A percentile compares a stretch with the other conserved stretches of the same genome.
Conservation (phyloP, 2,797 vertebrate species). For the Sebastolobus alascanus region DNA sequence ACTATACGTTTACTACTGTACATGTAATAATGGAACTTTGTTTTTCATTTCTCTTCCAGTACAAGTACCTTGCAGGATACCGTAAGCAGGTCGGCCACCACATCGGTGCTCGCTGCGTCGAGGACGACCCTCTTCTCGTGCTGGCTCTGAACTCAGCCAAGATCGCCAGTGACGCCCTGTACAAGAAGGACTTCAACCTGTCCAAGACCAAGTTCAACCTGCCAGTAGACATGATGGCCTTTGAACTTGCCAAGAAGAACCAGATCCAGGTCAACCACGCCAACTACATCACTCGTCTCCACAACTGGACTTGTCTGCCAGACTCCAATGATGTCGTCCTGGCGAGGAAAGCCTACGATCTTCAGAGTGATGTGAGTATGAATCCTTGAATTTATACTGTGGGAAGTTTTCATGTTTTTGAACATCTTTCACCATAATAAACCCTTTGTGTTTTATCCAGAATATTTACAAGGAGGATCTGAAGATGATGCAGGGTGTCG, state of each 20-base stretch:
- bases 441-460: conserved; percentile 66
- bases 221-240: conserved; percentile 92
- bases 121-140: conserved; percentile 94
- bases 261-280: conserved; percentile 89
- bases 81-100: conserved; percentile 95
- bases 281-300: conserved; percentile 89
- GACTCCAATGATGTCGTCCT: conserved; percentile 90
- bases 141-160: conserved; percentile 94
- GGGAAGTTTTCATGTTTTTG: background rate
- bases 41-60: conserved; percentile 76
- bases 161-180: conserved; percentile 94
- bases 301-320: conserved; percentile 91
- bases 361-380: conserved; percentile 89
- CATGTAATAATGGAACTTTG: background rate
- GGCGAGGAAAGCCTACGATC: conserved; percentile 86
- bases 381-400: background rate
- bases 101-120: conserved; percentile 90
- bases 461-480: conserved; percentile 92
- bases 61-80: conserved; percentile 91
- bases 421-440: accelerated
- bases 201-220: conserved; percentile 93
- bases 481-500: conserved; percentile 89
- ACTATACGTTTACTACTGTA: background rate
- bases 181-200: conserved; percentile 90
- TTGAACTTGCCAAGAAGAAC: conserved; percentile 91